Base-by-base conservation (phyloP, 2,113 vertebrate species). In the Regulus satrapa region DNA sequence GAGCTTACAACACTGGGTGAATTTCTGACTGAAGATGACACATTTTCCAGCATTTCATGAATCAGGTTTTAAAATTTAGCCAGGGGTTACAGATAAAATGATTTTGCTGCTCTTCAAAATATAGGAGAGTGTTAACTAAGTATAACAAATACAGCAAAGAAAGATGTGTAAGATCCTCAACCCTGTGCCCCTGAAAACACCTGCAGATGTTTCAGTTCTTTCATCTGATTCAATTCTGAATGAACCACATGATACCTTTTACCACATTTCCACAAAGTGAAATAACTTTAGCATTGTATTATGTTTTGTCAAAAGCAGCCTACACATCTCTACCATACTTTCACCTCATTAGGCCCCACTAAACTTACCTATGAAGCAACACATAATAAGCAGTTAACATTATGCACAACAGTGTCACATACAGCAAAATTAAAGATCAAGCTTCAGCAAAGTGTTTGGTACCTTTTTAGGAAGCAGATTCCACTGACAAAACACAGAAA, bases 11-110 rank as follows among this genome's bases (percentile, higher is more conserved):
- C 18, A 71, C 41, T 13, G 46, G 21, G 40, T 75, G 82, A 83
- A 94, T 88, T 89, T 74, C 72, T 94, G 76, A 87, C 61, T 81
- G 48, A 85, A 92, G 56, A 62, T 52, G 36, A 88, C 58, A 89
- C 23, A 41, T 72, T 88, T 85, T 80, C 74, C 28, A 31, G 51
- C 31, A 67, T 29, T 66, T 71, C 61, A 89, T 51, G 21, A 87
- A 43, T 40, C 34, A 72, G 41, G 58, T 51, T 85, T 61, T 26
- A 85, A 77, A 93, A 73, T 88, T 85, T 63, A 92, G 46, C 55
- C 43, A 71, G 41, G 21, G 21, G 32, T 91, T 91, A 73, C 8
- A 82, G 45, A 86, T 80, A 61, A 95, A 87, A 71, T 66, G 3
- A 82, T 80, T 77, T 85, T 92, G 43, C 76, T 54, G 32, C 32